phyloP scores from a whole-genome alignment of 2,797 vertebrate species.

The Triplophysa bombifrons region DNA sequence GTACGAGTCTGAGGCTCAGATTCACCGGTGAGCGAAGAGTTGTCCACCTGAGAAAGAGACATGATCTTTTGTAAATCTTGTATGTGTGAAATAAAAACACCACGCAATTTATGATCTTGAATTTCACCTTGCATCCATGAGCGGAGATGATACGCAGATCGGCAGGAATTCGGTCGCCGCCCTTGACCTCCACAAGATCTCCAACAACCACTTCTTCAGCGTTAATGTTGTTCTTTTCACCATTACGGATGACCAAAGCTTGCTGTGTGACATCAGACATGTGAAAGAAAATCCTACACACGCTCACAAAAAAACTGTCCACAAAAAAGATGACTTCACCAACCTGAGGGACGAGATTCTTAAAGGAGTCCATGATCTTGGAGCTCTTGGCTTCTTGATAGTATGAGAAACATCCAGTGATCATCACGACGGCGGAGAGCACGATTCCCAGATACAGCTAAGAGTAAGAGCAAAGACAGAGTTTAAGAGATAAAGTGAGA shows the following conservation, averaged over 20 bases:
- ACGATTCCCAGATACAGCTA: conserved; percentile 92
- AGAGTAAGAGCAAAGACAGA: conserved; percentile 24
- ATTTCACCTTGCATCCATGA: conserved; percentile 86
- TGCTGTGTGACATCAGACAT: conserved; percentile 70
- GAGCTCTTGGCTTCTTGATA: conserved; percentile 99
- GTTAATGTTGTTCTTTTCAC: conserved; percentile 89
- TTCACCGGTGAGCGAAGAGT: conserved; percentile 96
- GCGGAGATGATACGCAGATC: conserved; percentile 90
- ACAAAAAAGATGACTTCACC: background rate
- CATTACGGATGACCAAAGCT: conserved; percentile 90
- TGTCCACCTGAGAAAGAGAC: conserved; percentile 85
- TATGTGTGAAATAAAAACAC: background rate
- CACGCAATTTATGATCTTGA: background rate
- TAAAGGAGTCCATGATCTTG: conserved; percentile 98
- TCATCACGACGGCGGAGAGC: conserved; percentile 93
- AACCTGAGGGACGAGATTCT: conserved; percentile 97
- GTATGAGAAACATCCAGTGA: conserved; percentile 97
- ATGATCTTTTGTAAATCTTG: background rate
- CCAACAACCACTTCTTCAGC: conserved; percentile 88
- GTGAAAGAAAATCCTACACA: background rate
- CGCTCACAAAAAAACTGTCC: background rate
- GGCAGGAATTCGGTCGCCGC: conserved; percentile 90
- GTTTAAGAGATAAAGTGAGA: background rate
- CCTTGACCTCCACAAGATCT: conserved; percentile 91
- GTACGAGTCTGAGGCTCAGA: conserved; percentile 94